Percentiles rank a stretch among this genome's conserved stretches.
Evolutionary conservation across 2,113 vertebrate species (phyloP).

Genomic region (Microtus oregoni): DNA sequence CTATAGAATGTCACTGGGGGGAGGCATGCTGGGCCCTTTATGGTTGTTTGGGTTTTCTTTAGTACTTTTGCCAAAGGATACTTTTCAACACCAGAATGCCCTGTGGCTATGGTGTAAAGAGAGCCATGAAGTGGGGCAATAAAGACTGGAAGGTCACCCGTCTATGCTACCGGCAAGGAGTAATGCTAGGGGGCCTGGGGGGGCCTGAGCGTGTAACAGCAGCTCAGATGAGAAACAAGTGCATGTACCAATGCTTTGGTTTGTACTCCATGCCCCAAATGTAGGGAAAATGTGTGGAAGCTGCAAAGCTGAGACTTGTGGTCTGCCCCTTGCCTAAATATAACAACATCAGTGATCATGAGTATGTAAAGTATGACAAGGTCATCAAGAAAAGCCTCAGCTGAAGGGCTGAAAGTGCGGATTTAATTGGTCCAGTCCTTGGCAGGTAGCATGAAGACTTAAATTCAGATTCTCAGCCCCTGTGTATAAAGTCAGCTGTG

Average conservation of each 20-base stretch:
- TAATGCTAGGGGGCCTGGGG: background rate
- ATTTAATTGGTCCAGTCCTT: background rate
- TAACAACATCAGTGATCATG: background rate
- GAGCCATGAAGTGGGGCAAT: background rate
- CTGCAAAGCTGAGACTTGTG: background rate
- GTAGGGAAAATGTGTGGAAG: background rate
- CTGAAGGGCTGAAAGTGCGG: background rate
- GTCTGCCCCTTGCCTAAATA: background rate
- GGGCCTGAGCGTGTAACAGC: background rate
- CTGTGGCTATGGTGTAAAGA: background rate
- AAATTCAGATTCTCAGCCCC: background rate
- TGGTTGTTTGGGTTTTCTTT: background rate
- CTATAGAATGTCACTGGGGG: background rate
- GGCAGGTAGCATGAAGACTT: background rate
- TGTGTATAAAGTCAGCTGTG: too few species aligned
- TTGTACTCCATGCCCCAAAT: background rate
- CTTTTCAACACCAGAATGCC: constrained; percentile 14
- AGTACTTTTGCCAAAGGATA: constrained; percentile 23
- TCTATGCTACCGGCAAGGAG: background rate
- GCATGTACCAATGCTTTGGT: background rate
- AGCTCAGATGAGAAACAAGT: background rate
- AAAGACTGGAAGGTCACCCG: background rate
- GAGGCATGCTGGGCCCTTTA: background rate
- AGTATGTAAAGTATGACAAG: background rate
- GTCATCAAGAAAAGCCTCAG: background rate